Evolutionary conservation across 2,888 invertebrate genomes (phyloP).

Genomic region (Uloborus plumipes): DNA sequence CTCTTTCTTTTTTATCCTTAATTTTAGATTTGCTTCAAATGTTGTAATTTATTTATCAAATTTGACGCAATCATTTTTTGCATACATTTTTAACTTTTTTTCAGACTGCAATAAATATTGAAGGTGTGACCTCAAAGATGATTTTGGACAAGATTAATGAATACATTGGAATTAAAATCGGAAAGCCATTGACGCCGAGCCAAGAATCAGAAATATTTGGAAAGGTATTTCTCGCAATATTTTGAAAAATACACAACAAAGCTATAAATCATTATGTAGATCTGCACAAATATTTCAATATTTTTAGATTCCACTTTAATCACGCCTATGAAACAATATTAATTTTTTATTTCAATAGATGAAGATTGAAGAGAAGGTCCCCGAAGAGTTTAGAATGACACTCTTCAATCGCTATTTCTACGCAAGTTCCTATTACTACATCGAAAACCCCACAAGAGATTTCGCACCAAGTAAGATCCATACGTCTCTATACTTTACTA

Average conservation of each 20-base stretch:
- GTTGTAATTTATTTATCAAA: neutral
- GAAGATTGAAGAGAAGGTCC: too few species aligned
- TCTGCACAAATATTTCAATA: too few species aligned
- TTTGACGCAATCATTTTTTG: neutral
- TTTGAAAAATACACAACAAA: too few species aligned
- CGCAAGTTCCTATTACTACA: constrained; percentile 34
- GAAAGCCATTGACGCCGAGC: neutral
- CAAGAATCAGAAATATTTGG: neutral
- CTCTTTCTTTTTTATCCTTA: too few species aligned
- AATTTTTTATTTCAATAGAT: too few species aligned
- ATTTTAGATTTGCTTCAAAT: too few species aligned
- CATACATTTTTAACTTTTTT: neutral
- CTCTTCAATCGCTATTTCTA: constrained; percentile 35
- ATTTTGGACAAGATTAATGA: neutral
- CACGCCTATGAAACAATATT: too few species aligned
- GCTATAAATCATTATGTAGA: too few species aligned
- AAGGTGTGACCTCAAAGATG: constrained; percentile 10
- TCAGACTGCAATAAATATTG: neutral
- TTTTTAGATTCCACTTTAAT: too few species aligned
- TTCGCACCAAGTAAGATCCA: neutral
- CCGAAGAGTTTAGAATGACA: constrained; percentile 7
- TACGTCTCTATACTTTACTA: too few species aligned
- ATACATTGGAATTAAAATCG: neutral
- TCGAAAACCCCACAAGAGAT: neutral
- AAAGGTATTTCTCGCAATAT: neutral